A percentile compares a stretch with the other conserved stretches of the same genome.
These are phyloP conservation scores for Chionodraco myersi DNA, from an alignment of 2,113 vertebrate species.

Conservation along the genomic window DNA sequence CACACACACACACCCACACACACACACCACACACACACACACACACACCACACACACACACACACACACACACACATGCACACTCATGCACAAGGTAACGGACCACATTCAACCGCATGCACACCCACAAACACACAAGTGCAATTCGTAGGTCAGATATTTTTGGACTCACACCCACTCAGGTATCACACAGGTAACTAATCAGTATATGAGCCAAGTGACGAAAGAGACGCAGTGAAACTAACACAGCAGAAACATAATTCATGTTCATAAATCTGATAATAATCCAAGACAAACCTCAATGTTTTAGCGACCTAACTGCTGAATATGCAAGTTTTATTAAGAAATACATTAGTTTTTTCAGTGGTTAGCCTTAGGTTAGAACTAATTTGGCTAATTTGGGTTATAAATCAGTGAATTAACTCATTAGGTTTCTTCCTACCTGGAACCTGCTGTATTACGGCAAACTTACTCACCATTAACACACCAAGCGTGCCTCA, in stretches of 20 bases:
- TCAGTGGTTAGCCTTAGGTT: constrained; percentile 19
- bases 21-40: constrained; percentile 17
- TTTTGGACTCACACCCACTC: constrained; percentile 68
- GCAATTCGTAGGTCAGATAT: constrained; percentile 70
- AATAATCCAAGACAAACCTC: background rate
- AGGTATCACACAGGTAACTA: constrained; percentile 70
- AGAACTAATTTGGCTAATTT: constrained; percentile 52
- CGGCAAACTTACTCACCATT: constrained; percentile 17
- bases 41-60: background rate
- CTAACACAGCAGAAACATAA: constrained; percentile 3
- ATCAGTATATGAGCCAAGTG: constrained; percentile 39
- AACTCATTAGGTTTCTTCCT: constrained; percentile 39
- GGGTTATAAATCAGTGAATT: constrained; percentile 22
- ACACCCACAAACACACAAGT: constrained; percentile 54
- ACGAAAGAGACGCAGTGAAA: constrained; percentile 25
- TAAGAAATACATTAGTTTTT: constrained; percentile 16
- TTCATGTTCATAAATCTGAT: constrained; percentile 7
- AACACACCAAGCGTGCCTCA: constrained; percentile 31
- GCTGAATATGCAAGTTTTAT: background rate
- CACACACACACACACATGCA: background rate
- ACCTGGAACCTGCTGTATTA: constrained; percentile 34
- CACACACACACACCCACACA: constrained; percentile 22
- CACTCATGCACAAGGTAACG: constrained; percentile 31
- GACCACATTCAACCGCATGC: constrained; percentile 48
- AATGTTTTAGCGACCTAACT: constrained; percentile 6